Conservation (phyloP, 1,140 invertebrate genomes). For the Drosophila guanche region DNA sequence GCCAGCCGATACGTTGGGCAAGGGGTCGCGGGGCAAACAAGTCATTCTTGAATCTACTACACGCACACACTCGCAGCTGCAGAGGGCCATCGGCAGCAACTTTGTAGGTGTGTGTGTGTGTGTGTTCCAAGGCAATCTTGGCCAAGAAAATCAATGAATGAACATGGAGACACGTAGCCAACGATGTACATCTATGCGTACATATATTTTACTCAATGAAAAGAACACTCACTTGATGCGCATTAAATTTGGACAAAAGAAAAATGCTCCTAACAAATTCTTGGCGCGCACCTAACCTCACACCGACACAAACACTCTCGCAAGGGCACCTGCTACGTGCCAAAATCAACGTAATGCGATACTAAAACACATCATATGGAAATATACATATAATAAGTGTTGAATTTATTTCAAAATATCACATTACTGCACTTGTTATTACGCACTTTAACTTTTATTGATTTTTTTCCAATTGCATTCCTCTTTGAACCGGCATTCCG, state of each 20-base stretch:
- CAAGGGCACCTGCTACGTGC: conserved; percentile 34
- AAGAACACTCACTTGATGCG: conserved; percentile 5
- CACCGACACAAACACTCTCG: conserved; percentile 9
- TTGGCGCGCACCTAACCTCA: conserved; percentile 23
- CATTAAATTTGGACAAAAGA: conserved; percentile 23
- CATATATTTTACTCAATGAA: conserved; percentile 56
- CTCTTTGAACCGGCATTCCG: conserved; percentile 2
- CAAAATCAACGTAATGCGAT: conserved; percentile 51
- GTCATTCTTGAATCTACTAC: conserved; percentile 45
- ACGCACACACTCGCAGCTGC: conserved; percentile 12
- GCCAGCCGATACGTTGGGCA: conserved; percentile 21
- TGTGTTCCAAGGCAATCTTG: conserved; percentile 33
- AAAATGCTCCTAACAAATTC: conserved; percentile 17
- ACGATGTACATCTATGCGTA: conserved; percentile 18
- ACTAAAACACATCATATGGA: conserved; percentile 7
- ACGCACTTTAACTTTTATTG: conserved; percentile 38
- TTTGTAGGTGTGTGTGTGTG: background rate
- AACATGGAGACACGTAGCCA: conserved; percentile 47
- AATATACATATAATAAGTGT: conserved; percentile 14
- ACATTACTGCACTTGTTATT: conserved; percentile 32
- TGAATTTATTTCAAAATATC: conserved; percentile 23
- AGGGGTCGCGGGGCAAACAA: conserved; percentile 11
- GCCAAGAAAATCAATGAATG: conserved; percentile 64
- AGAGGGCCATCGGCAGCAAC: background rate
- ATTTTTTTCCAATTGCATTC: conserved; percentile 1